Evolutionary conservation across 1,140 invertebrate species (phyloP).

Genomic region (Nephotettix cincticeps): DNA sequence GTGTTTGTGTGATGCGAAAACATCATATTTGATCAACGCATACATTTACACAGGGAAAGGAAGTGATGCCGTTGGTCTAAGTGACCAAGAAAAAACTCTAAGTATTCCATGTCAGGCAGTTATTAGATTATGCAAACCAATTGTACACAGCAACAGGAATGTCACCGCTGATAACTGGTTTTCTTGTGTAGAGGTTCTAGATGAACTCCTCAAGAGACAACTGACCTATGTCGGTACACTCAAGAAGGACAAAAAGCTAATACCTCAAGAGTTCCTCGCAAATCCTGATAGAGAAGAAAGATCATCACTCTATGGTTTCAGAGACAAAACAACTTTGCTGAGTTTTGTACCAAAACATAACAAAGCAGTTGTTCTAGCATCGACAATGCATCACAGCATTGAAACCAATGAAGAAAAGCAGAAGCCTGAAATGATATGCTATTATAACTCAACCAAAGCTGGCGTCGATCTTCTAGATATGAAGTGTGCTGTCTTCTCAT

Average conservation of each 20-base stretch:
- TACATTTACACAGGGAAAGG: conserved; percentile 25
- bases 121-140: conserved; percentile 27
- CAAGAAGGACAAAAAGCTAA: conserved; percentile 46
- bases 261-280: conserved; percentile 39
- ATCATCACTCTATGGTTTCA: conserved; percentile 35
- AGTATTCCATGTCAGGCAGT: conserved; percentile 25
- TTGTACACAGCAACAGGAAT: conserved; percentile 38
- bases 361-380: conserved; percentile 40
- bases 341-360: conserved; percentile 41
- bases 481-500: conserved; percentile 40
- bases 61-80: conserved; percentile 23
- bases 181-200: conserved; percentile 40
- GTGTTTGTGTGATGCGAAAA: conserved; percentile 13
- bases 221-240: conserved; percentile 34
- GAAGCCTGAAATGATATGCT: conserved; percentile 41
- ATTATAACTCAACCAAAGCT: conserved; percentile 43
- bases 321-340: conserved; percentile 38
- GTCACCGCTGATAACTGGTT: conserved; percentile 48
- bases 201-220: conserved; percentile 40
- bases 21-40: conserved; percentile 26
- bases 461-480: conserved; percentile 43
- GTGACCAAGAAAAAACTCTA: neutral
- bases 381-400: conserved; percentile 38
- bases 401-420: conserved; percentile 32
- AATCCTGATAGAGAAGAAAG: neutral